Base-by-base conservation (phyloP, 2,113 vertebrate genomes). In the Vanacampus margaritifer region DNA sequence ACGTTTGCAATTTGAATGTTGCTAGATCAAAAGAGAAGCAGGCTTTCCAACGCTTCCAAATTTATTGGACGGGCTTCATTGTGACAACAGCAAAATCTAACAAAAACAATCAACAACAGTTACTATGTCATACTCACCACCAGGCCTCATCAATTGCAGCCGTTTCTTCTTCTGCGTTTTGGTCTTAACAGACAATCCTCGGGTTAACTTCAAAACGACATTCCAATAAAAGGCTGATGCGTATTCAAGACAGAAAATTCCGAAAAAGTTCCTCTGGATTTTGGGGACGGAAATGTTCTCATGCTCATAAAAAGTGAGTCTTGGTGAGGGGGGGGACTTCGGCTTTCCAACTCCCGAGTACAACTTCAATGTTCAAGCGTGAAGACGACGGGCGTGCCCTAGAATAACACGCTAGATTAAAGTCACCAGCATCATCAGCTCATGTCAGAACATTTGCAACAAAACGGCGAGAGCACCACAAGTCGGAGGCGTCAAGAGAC, bases 61-160 rank as follows among this genome's bases (percentile, higher is more conserved):
- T 54, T 26, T 54, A 54, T 26, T 26, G 11, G 23, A 54, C 24
- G 43, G 43, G 12, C 10, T 24, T 9, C 51, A 26, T 26, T 13
- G 23, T 26, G 24, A 26, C 51, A 26, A 26, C 3, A 54, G 23
- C 10, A 10, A 11, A 54, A 13, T 54, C 51, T 12, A 54, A 24
- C 0, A 54, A 23, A 24, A 53, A 11, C 5, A 50, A 51, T n/a
- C 23, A 4, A 14, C 23, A 60, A 13, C 19, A 26, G 39, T n/a
- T 0, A 13, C 23, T 71, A 63, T 60, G 74, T 67, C 41, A 73
- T 85, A 85, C 84, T 82, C 17, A 88, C 86, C 66, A 68, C 21
- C 3, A 13, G 6, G 3, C 68, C 51, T 68, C 71, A 51, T 69
- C 69, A 26, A 68, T 5, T 17, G 16, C 54, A 57, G 6, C 16